Conservation (phyloP, 2,113 vertebrate species). For the Tor tambroides region DNA sequence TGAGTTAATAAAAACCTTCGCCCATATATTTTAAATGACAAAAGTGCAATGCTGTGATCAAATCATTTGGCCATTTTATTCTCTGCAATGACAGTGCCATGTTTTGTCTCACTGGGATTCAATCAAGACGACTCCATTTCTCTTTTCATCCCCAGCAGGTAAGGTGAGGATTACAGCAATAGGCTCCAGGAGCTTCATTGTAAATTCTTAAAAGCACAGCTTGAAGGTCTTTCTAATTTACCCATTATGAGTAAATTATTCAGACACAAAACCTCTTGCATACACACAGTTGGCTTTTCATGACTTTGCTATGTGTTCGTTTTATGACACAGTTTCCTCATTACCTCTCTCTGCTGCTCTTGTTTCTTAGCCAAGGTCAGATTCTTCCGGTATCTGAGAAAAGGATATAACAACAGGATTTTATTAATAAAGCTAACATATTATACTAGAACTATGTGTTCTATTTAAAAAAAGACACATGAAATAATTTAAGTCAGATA, state of each 20-base stretch:
- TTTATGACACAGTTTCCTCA: not conserved
- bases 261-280: conserved; percentile 26
- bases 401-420: conserved; percentile 32
- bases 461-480: not conserved
- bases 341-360: conserved; percentile 80
- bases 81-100: not conserved
- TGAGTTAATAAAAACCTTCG: not conserved
- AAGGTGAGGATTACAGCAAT: conserved; percentile 6
- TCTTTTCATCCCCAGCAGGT: conserved; percentile 10
- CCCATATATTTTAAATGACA: not conserved
- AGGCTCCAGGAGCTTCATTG: conserved; percentile 30
- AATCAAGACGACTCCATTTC: not conserved
- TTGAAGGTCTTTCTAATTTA: conserved; percentile 43
- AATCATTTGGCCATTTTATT: not conserved
- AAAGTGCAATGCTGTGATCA: not conserved
- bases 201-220: conserved; percentile 44
- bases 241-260: conserved; percentile 46
- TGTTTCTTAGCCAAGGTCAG: conserved; percentile 85
- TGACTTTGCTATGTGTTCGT: not conserved
- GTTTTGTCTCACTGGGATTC: conserved; percentile 13
- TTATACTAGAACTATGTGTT: not conserved
- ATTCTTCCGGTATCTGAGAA: conserved; percentile 86
- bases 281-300: conserved; percentile 9
- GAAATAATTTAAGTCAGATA: not conserved
- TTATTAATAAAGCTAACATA: not conserved